Base-by-base conservation (phyloP, 1,140 invertebrate genomes). In the Brachionus asplanchnoidis region DNA sequence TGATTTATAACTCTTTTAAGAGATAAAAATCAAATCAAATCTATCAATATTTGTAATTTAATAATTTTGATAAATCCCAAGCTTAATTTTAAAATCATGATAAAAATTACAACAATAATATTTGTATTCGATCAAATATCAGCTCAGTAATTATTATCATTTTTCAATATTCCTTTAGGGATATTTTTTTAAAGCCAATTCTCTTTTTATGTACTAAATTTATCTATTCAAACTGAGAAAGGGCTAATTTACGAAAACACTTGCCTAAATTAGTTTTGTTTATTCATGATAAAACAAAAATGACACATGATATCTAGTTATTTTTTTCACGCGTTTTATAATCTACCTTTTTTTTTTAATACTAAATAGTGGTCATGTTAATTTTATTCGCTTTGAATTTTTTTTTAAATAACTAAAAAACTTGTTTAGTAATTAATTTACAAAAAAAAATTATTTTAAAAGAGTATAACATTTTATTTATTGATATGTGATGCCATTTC, bases 101-200 rank as follows among this genome's bases (percentile, higher is more conserved):
- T 73, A 73, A 73, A 73, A 73, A 73, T 73, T 73, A 73, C 68
- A 73, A 73, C 68, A 73, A 73, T 73, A 73, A 73, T 73, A 73
- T 73, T 73, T 73, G 68, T 73, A 73, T 73, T 73, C 68, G 68
- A 73, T 73, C 68, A 73, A 73, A 73, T 73, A 73, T 73, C 68
- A 73, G 68, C 68, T 73, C 32, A 73, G 68, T 73, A 73, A 73
- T 73, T 73, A 73, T 73, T 73, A 73, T 73, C 68, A 73, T 40
- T 73, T 73, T 73, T 73, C 68, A 73, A 73, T 73, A 73, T 73
- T 42, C 68, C 68, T 42, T 73, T 73, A 73, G 40, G 68, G 68
- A 42, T 42, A 40, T 40, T n/a, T 40, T 42, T 42, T 73, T 73
- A 17, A 28, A 36, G 17, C 17, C 8, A 42, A 40, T 40, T 73